Percentiles rank a stretch among this genome's conserved stretches.
phyloP scores from a whole-genome alignment of 1,140 invertebrate genomes.

The Chionoecetes opilio region DNA sequence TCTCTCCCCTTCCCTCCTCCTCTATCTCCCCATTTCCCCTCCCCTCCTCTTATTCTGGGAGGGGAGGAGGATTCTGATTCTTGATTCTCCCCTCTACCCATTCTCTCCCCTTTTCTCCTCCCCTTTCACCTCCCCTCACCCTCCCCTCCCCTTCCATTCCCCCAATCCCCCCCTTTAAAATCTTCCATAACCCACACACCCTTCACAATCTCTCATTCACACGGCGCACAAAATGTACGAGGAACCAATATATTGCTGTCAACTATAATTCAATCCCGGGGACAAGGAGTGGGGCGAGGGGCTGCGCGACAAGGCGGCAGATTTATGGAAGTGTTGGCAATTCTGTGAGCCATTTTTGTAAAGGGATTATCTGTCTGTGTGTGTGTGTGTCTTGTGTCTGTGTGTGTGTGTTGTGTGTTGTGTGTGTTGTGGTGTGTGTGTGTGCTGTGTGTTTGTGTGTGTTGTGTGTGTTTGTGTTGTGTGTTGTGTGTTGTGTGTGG shows the following conservation, averaged over 20 bases:
- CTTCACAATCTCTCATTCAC: conserved; percentile 64
- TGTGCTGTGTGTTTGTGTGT: neutral
- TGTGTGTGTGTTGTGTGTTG: neutral
- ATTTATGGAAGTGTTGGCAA: conserved; percentile 62
- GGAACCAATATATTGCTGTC: conserved; percentile 45
- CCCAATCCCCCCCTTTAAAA: neutral
- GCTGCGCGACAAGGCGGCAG: conserved; percentile 32
- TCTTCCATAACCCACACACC: neutral
- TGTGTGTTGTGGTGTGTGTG: neutral
- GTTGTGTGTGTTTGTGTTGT: neutral
- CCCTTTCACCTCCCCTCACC: neutral
- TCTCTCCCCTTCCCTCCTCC: no score
- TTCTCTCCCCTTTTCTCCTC: neutral
- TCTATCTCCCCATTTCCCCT: no score
- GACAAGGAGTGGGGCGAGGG: conserved; percentile 44
- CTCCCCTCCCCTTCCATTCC: neutral
- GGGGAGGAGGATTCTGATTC: no score
- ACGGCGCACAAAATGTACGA: conserved; percentile 43
- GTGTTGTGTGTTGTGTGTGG: neutral
- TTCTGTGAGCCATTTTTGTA: conserved; percentile 50
- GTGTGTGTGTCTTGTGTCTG: neutral
- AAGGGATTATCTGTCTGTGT: neutral
- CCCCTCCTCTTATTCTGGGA: no score
- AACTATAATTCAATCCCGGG: conserved; percentile 51
- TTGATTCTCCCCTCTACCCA: no score